Evolutionary conservation across 2,888 invertebrate genomes (phyloP).

Genomic region (Nycteola revayana): DNA sequence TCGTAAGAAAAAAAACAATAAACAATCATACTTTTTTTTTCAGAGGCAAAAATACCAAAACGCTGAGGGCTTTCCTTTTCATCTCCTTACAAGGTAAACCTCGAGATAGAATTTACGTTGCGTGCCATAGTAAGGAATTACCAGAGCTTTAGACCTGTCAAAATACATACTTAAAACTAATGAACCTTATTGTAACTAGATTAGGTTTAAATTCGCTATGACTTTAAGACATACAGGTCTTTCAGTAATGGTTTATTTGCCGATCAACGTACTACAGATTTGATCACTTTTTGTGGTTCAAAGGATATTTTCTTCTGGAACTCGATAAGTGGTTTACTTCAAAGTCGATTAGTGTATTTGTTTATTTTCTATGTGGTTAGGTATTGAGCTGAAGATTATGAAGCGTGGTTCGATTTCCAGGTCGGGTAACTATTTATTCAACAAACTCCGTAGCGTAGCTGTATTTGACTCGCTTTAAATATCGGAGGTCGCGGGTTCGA

Average conservation of each 20-base stretch:
- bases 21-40: constrained; percentile 9
- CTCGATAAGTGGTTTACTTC: constrained; percentile 12
- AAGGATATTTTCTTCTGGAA: constrained; percentile 28
- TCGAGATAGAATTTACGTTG: constrained; percentile 54
- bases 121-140: constrained; percentile 54
- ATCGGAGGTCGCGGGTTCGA: too few relatives aligned
- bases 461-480: too few relatives aligned
- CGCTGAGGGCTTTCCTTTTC: constrained; percentile 52
- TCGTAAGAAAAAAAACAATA: constrained; percentile 6
- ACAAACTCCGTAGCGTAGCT: too few relatives aligned
- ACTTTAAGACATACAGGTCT: constrained; percentile 2
- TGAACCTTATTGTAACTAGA: background rate
- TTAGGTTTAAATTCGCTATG: constrained; percentile 4
- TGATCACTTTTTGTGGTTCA: constrained; percentile 26
- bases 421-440: too few relatives aligned
- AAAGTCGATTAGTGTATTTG: too few relatives aligned
- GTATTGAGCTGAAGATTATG: too few relatives aligned
- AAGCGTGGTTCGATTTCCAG: too few relatives aligned
- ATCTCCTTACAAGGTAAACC: constrained; percentile 45
- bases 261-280: constrained; percentile 21
- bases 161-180: background rate
- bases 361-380: too few relatives aligned
- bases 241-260: constrained; percentile 7
- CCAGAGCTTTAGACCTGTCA: constrained; percentile 20
- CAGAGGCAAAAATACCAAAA: constrained; percentile 17